Evolutionary conservation across 2,113 vertebrate genomes (phyloP).

Genomic region (Carassius auratus): DNA sequence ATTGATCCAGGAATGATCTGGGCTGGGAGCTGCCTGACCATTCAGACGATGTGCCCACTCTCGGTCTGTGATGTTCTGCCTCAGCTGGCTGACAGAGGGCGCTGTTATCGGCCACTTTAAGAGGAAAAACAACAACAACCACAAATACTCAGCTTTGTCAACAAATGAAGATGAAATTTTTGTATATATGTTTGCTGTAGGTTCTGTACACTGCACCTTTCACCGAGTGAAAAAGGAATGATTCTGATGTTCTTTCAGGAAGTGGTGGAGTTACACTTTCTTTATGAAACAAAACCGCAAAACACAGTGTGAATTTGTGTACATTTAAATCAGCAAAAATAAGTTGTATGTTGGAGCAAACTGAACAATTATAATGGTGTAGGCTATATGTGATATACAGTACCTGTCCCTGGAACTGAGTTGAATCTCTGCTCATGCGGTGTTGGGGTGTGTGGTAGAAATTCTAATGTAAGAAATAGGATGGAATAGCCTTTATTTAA

Average conservation of each 20-base stretch:
- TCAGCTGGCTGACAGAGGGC: not conserved
- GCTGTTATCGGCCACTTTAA: constrained; percentile 39
- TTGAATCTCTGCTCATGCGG: constrained; percentile 1
- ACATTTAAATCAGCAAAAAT: not conserved
- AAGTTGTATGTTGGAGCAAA: not conserved
- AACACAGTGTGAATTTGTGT: not conserved
- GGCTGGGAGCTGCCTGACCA: constrained; percentile 68
- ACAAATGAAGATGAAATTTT: not conserved
- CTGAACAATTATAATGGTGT: not conserved
- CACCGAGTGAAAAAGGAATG: constrained; percentile 76
- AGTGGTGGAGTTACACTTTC: constrained; percentile 64
- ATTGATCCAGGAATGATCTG: constrained; percentile 54
- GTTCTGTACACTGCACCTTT: constrained; percentile 71
- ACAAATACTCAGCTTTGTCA: not conserved
- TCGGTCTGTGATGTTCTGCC: not conserved
- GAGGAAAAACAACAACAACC: constrained; percentile 2
- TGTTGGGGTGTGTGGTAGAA: constrained; percentile 66
- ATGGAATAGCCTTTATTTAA: not conserved
- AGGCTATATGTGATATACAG: not conserved
- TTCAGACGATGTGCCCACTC: constrained; percentile 67
- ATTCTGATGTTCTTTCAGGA: constrained; percentile 82
- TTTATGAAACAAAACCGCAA: not conserved
- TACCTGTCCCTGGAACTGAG: constrained; percentile 23
- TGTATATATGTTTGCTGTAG: not conserved
- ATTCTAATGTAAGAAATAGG: constrained; percentile 34